phyloP scores from a whole-genome alignment of 2,797 vertebrate species.

The Anas bernieri region DNA sequence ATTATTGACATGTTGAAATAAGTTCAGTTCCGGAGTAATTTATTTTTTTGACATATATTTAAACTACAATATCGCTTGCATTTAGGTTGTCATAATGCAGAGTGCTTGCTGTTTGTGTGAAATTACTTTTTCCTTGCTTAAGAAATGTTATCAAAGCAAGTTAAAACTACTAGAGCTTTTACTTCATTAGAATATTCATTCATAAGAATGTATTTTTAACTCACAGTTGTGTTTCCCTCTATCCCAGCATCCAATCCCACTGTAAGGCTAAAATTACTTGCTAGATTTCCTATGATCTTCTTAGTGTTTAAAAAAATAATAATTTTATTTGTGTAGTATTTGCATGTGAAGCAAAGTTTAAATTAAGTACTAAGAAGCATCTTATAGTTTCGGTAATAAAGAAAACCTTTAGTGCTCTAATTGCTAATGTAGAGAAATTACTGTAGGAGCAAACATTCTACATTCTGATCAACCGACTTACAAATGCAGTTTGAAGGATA shows the following conservation, averaged over 20 bases:
- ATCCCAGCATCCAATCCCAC: not conserved
- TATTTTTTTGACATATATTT: not conserved
- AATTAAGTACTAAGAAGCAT: too few relatives aligned
- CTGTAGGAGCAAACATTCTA: not conserved
- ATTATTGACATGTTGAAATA: not conserved
- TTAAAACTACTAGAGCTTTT: accelerated
- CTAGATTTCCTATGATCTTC: not conserved
- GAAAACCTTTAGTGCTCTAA: not conserved
- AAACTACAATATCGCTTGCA: not conserved
- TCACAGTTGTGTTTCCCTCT: not conserved
- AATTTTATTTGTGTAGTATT: too few relatives aligned
- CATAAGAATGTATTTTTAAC: not conserved
- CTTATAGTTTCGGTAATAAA: not conserved
- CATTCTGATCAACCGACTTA: not conserved
- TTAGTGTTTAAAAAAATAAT: not conserved
- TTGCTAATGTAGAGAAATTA: not conserved
- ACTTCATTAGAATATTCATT: not conserved
- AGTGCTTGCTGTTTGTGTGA: not conserved
- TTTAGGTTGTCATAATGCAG: not conserved
- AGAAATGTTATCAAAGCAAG: not conserved
- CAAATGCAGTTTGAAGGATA: not conserved
- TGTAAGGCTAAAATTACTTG: not conserved
- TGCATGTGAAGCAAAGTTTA: too few relatives aligned
- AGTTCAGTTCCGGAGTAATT: not conserved
- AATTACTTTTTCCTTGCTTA: not conserved